These are phyloP conservation scores for Tipula helvola DNA, from an alignment of 2,888 invertebrate genomes.

Conservation along the genomic window DNA sequence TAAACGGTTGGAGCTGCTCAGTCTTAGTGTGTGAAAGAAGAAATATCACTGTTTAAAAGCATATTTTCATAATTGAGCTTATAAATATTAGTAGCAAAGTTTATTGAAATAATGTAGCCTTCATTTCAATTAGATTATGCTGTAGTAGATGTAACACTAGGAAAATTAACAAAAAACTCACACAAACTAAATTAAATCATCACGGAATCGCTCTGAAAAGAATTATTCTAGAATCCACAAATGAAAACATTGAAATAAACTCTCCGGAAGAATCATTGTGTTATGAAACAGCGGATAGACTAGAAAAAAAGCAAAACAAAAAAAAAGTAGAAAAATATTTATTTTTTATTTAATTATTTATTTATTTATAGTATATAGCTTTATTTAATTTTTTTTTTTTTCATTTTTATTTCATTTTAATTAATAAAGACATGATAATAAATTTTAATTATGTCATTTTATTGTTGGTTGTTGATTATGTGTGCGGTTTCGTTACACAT, in stretches of 20 bases:
- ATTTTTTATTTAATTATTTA: neutral
- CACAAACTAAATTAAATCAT: no score
- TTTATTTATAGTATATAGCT: neutral
- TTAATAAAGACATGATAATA: neutral
- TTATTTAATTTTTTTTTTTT: neutral
- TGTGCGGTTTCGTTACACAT: neutral
- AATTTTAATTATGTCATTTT: slow-evolving; percentile 4
- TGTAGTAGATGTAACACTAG: no score
- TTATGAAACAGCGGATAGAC: neutral
- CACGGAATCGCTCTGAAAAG: neutral
- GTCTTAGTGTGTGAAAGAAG: no score
- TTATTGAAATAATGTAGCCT: no score
- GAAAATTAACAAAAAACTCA: no score
- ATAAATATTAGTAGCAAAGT: no score
- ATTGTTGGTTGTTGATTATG: neutral
- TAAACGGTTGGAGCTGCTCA: no score
- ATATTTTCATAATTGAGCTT: no score
- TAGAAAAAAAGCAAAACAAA: neutral
- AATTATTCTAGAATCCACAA: neutral
- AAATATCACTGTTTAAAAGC: no score
- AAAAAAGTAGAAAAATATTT: neutral
- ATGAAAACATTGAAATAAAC: neutral
- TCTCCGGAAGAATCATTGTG: neutral
- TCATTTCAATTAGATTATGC: no score
- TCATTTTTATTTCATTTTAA: neutral